These are phyloP conservation scores for Zaprionus taronus DNA, from an alignment of 1,140 invertebrate genomes.

Conservation along the genomic window DNA sequence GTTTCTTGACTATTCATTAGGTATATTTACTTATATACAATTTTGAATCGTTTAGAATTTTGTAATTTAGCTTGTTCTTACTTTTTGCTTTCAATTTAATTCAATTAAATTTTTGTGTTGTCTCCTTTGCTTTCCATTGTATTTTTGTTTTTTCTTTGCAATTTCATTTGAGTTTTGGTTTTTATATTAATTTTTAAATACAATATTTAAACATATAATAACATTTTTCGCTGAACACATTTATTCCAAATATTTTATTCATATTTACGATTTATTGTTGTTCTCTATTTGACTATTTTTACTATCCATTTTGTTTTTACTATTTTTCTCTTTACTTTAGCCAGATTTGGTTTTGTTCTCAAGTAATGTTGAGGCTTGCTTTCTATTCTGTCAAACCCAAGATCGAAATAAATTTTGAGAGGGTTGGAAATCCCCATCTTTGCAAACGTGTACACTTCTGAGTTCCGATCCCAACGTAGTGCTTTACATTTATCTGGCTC, in stretches of 20 bases:
- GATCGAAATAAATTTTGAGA: neutral
- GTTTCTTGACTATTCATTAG: slow-evolving; percentile 29
- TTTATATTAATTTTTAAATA: slow-evolving; percentile 46
- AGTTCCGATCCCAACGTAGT: slow-evolving; percentile 22
- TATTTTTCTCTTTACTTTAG: slow-evolving; percentile 23
- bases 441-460: neutral
- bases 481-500: slow-evolving; percentile 6
- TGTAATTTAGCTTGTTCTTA: slow-evolving; percentile 5
- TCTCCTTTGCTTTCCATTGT: slow-evolving; percentile 12
- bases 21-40: slow-evolving; percentile 64
- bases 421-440: neutral
- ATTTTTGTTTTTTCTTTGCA: slow-evolving; percentile 20
- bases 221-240: slow-evolving; percentile 83
- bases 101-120: slow-evolving; percentile 64
- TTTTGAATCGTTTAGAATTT: slow-evolving; percentile 69
- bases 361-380: slow-evolving; percentile 49
- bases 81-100: slow-evolving; percentile 53
- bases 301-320: slow-evolving; percentile 38
- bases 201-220: slow-evolving; percentile 82
- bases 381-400: slow-evolving; percentile 14
- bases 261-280: slow-evolving; percentile 39
- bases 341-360: slow-evolving; percentile 34
- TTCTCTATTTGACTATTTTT: slow-evolving; percentile 23
- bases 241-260: slow-evolving; percentile 79
- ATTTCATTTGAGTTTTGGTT: slow-evolving; percentile 23